A percentile compares a stretch with the other conserved stretches of the same genome.
Evolutionary conservation across 2,797 vertebrate species (phyloP).

Genomic region (Paramormyrops hopkinsi): DNA sequence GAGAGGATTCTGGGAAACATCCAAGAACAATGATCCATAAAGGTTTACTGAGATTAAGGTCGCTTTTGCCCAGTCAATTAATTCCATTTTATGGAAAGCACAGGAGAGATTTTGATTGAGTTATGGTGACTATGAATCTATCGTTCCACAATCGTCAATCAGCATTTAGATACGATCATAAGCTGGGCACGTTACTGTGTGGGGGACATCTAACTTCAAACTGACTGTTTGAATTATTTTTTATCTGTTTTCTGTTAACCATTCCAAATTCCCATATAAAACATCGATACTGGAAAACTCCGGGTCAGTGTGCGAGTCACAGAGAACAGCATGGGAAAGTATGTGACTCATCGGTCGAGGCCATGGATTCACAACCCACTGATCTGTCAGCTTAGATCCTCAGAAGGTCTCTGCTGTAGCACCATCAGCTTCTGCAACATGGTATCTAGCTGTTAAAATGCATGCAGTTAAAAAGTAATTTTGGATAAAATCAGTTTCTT

Average conservation of each 20-base stretch:
- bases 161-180: not conserved
- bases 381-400: not conserved
- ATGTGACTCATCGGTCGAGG: not conserved
- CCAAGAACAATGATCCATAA: constrained; percentile 10
- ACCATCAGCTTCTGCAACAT: not conserved
- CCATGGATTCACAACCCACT: not conserved
- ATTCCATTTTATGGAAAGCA: not conserved
- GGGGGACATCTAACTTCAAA: not conserved
- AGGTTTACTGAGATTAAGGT: not conserved
- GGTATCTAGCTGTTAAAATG: not conserved
- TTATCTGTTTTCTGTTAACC: not conserved
- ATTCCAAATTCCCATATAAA: not conserved
- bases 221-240: not conserved
- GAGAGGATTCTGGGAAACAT: constrained; percentile 3
- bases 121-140: not conserved
- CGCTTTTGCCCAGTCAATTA: not conserved
- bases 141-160: not conserved
- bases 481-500: not conserved
- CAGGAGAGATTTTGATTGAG: not conserved
- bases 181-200: not conserved
- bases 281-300: not conserved
- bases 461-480: not conserved
- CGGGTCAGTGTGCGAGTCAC: not conserved
- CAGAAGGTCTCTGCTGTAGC: not conserved
- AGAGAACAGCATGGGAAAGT: not conserved